Conservation (phyloP, 2,113 vertebrate genomes). For the Triplophysa tibetana region DNA sequence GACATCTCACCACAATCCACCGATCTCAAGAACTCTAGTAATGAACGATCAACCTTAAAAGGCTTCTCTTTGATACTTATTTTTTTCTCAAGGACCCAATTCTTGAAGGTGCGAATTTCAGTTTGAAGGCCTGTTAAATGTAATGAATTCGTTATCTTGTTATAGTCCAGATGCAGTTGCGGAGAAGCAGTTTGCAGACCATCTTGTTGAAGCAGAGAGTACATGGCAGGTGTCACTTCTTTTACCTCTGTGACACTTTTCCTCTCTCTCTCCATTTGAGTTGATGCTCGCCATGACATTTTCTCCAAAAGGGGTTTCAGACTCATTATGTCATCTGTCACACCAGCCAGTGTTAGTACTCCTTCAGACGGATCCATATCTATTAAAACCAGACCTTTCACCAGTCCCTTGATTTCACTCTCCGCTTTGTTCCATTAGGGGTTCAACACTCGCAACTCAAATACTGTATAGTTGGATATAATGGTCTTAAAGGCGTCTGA, state of each 20-base stretch:
- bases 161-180: constrained; percentile 67
- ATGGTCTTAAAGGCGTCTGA: constrained; percentile 59
- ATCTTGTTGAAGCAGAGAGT: constrained; percentile 69
- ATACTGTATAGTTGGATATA: constrained; percentile 69
- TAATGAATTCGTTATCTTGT: constrained; percentile 60
- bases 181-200: constrained; percentile 68
- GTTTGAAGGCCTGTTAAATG: constrained; percentile 68
- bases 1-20: constrained; percentile 70
- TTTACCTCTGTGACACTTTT: constrained; percentile 66
- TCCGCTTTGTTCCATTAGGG: constrained; percentile 72
- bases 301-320: constrained; percentile 62
- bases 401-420: constrained; percentile 51
- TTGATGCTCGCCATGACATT: constrained; percentile 54
- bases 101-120: constrained; percentile 74
- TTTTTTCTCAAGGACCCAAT: constrained; percentile 72
- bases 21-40: constrained; percentile 73
- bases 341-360: constrained; percentile 72
- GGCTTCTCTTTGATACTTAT: constrained; percentile 58
- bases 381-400: constrained; percentile 59
- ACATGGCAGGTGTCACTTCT: constrained; percentile 58
- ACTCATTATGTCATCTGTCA: constrained; percentile 62
- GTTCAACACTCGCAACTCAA: constrained; percentile 10
- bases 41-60: constrained; percentile 53
- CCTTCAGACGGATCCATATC: constrained; percentile 50
- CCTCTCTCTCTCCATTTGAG: constrained; percentile 67